A percentile compares a stretch with the other conserved stretches of the same genome.
These are phyloP conservation scores for Pseudanteris insignis DNA, from an alignment of 2,888 invertebrate species.

Conservation along the genomic window DNA sequence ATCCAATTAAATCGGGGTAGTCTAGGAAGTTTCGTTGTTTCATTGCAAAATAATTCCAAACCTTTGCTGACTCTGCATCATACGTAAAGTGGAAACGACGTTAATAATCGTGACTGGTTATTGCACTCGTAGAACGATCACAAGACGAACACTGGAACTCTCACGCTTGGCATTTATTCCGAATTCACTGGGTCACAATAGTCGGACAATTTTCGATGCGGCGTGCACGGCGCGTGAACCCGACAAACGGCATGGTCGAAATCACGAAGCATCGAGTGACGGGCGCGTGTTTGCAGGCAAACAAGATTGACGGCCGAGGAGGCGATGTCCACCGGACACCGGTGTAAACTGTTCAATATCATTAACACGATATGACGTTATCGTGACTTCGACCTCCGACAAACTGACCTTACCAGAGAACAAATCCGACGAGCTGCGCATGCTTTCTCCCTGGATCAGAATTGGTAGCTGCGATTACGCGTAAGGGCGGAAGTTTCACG, in stretches of 20 bases:
- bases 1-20: not conserved
- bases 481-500: conserved; percentile 43
- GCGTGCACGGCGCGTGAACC: not conserved
- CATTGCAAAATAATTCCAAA: too few species aligned
- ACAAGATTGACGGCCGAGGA: conserved; percentile 26
- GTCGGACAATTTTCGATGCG: conserved; percentile 10
- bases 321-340: conserved; percentile 47
- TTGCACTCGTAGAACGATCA: conserved; percentile 3
- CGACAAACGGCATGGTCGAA: conserved; percentile 1
- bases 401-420: conserved; percentile 61
- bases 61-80: too few species aligned
- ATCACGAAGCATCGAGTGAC: too few species aligned
- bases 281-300: too few species aligned
- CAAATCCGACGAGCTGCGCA: conserved; percentile 55
- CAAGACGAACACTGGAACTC: conserved; percentile 4
- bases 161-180: conserved; percentile 11
- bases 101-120: too few species aligned
- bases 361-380: conserved; percentile 52
- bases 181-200: conserved; percentile 35
- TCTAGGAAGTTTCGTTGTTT: not conserved
- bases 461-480: conserved; percentile 44
- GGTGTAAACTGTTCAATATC: conserved; percentile 39
- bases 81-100: too few species aligned
- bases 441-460: conserved; percentile 47
- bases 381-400: conserved; percentile 63